Evolutionary conservation across 2,888 invertebrate genomes (phyloP).

Genomic region (Mechanitis mazaeus): DNA sequence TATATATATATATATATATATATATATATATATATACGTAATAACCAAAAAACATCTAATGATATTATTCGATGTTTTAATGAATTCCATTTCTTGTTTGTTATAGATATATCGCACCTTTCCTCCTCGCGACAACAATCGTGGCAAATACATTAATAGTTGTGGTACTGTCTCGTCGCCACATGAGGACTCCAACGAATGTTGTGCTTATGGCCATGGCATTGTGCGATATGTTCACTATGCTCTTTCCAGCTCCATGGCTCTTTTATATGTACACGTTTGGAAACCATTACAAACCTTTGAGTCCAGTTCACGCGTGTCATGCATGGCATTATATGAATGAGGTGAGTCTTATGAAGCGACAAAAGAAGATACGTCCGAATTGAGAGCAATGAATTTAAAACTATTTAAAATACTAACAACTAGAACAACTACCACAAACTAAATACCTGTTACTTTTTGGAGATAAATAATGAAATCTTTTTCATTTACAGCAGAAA

Average conservation of each 20-base stretch:
- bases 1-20: too few relatives aligned
- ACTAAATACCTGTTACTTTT: too few relatives aligned
- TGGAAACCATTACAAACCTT: constrained; percentile 89
- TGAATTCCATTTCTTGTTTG: background rate
- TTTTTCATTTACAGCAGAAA: too few relatives aligned
- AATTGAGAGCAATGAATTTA: background rate
- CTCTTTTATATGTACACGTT: constrained; percentile 95
- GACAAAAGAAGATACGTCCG: background rate
- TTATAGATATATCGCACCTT: constrained; percentile 83
- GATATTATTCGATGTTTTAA: background rate
- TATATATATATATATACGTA: too few relatives aligned
- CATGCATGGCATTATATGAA: constrained; percentile 88
- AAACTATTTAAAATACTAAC: too few relatives aligned
- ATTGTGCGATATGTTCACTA: constrained; percentile 94
- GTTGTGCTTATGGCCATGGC: constrained; percentile 97
- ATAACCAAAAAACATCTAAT: too few relatives aligned
- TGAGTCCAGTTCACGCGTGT: constrained; percentile 85
- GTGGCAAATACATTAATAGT: constrained; percentile 94
- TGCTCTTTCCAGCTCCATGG: constrained; percentile 93
- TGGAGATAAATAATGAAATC: too few relatives aligned
- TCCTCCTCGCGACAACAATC: constrained; percentile 90
- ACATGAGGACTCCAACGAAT: constrained; percentile 95
- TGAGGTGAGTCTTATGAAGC: constrained; percentile 73
- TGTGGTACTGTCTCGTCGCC: constrained; percentile 90
- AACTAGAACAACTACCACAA: too few relatives aligned